Conservation (phyloP, 2,797 vertebrate genomes). For the Melanotaenia maccullochi region DNA sequence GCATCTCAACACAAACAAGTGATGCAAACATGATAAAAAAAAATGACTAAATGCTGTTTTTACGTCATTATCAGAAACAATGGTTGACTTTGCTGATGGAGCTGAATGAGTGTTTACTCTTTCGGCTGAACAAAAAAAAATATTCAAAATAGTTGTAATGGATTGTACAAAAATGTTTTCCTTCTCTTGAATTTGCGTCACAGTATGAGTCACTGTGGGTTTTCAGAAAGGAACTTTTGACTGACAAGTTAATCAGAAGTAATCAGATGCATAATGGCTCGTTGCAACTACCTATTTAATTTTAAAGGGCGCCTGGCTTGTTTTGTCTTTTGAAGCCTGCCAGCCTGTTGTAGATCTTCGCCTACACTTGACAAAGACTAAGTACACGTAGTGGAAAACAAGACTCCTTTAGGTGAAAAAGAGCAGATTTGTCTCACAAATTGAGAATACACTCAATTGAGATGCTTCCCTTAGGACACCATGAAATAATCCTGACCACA, state of each 20-base stretch:
- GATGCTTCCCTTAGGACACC: constrained; percentile 41
- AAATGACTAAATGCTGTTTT: constrained; percentile 13
- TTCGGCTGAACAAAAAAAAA: constrained; percentile 24
- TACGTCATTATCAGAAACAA: constrained; percentile 29
- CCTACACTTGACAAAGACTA: constrained; percentile 33
- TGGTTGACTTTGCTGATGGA: constrained; percentile 34
- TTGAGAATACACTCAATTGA: constrained; percentile 46
- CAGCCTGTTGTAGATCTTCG: constrained; percentile 30
- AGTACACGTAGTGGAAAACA: constrained; percentile 38
- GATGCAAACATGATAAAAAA: constrained; percentile 11
- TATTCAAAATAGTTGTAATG: constrained; percentile 12
- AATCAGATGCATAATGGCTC: constrained; percentile 15
- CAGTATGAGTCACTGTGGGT: constrained; percentile 12
- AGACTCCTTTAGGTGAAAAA: constrained; percentile 46
- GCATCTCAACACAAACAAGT: constrained; percentile 41
- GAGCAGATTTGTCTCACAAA: constrained; percentile 56
- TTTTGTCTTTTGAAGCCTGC: constrained; percentile 10
- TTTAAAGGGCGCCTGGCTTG: neutral
- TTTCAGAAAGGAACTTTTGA: constrained; percentile 17
- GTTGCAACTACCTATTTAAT: constrained; percentile 25
- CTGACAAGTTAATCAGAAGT: constrained; percentile 32
- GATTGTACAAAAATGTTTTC: constrained; percentile 36
- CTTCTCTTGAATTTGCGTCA: constrained; percentile 32
- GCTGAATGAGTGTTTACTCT: constrained; percentile 21
- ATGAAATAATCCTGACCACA: constrained; percentile 55